Evolutionary conservation across 2,113 vertebrate species (phyloP), one percentile per base, ranked within the genome.

Genomic region (Amphiprion percula): DNA sequence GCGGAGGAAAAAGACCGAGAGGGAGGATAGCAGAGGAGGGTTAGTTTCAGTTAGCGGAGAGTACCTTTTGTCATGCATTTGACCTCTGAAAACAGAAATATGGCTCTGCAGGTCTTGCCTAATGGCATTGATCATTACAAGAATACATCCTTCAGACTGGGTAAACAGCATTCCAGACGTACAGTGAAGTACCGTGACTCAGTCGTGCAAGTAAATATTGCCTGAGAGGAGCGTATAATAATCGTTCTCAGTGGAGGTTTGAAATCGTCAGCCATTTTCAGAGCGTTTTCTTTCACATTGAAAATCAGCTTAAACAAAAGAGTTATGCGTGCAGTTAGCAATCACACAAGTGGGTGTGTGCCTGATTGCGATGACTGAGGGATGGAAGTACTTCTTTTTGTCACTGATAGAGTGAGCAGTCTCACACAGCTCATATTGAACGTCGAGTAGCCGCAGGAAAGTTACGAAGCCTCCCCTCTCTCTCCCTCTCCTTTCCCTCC

Each of bases 101-200:
- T 26, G 16, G 79, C 83, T 68, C 76, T 75, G 80, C 75, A 79
- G 75, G 80, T 89, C 68, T 63, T 69, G 69, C 76, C 74, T 89
- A 82, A 87, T 90, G 85, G 81, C 87, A 85, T 87, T 85, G 84
- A 90, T 91, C 86, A 85, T 72, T 88, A 86, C 67, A 82, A 87
- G 85, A 89, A 85, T 84, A 64, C 73, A 75, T 85, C 54, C 52
- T 37, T 79, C 74, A 80, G 83, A 81, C 72, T 28, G 69, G 54
- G 70, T 71, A 69, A 77, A 80, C 73, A 71, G 74, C 19, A 24
- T 70, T 70, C 71, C 79, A 77, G 78, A 83, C 63, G 19, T 68
- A 63, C 54, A 75, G 76, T 83, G 70, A 85, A 87, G 83, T 80
- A 84, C 84, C 24, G 75, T 74, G 82, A 85, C 81, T 88, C 86